Percentiles rank a stretch among this genome's conserved stretches.
Evolutionary conservation across 2,797 vertebrate genomes (phyloP).

Genomic region (Cryptoprocta ferox): DNA sequence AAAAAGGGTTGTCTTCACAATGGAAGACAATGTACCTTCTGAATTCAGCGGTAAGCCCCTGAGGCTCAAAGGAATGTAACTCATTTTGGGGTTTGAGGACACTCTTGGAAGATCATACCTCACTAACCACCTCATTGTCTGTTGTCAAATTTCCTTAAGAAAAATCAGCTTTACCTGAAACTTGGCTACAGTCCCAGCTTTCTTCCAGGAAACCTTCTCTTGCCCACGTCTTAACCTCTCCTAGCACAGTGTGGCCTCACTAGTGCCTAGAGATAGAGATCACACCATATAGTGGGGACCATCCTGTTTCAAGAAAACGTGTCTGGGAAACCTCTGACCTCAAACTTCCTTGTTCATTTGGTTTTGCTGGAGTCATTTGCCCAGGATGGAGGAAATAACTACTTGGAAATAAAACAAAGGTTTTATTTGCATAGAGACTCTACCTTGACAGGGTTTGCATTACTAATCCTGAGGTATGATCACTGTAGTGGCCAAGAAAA

Average conservation of each 20-base stretch:
- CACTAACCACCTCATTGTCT: neutral
- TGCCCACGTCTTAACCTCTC: neutral
- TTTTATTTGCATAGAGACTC: neutral
- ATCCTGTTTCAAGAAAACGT: neutral
- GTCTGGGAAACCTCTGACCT: neutral
- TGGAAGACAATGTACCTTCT: neutral
- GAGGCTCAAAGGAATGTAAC: neutral
- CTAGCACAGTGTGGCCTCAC: neutral
- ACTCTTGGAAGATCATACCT: neutral
- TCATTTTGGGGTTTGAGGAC: neutral
- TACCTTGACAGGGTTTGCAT: neutral
- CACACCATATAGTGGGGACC: too few species aligned
- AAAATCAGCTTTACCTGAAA: neutral
- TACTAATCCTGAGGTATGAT: neutral
- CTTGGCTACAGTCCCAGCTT: neutral
- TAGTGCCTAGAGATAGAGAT: neutral
- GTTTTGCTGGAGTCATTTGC: neutral
- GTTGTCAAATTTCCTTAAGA: neutral
- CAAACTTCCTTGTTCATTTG: neutral
- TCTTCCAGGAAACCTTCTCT: neutral
- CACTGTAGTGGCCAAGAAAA: neutral
- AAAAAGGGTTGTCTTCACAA: neutral
- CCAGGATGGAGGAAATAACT: neutral
- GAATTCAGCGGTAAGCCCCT: neutral
- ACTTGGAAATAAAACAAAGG: too few species aligned